Conservation (phyloP, 2,113 vertebrate species). For the Mesitornis unicolor region DNA sequence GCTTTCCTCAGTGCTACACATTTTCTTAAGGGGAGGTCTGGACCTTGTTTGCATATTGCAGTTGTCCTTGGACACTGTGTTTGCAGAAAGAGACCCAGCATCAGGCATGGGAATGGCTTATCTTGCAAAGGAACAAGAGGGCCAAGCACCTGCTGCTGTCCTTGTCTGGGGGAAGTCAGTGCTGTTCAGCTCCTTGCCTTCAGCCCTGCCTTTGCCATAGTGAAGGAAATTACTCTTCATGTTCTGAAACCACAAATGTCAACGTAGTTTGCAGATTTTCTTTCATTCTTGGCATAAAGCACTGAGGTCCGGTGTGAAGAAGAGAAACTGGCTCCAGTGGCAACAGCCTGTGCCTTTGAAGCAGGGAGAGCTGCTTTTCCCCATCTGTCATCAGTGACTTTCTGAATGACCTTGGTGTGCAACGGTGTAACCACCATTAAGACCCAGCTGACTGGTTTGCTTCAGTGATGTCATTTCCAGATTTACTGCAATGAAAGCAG, state of each 20-base stretch:
- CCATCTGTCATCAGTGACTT: not conserved
- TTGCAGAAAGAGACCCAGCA: not conserved
- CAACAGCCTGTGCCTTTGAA: not conserved
- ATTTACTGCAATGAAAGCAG: not conserved
- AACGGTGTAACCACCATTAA: not conserved
- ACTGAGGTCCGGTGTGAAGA: accelerated
- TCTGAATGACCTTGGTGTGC: not conserved
- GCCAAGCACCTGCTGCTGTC: not conserved
- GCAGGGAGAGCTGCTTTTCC: not conserved
- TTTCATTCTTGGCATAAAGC: not conserved
- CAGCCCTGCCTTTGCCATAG: not conserved
- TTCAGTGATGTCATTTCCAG: not conserved
- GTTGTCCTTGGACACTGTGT: accelerated
- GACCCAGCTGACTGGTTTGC: not conserved
- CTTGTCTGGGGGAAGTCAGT: not conserved
- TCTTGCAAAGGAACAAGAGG: not conserved
- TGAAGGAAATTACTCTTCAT: not conserved
- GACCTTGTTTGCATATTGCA: not conserved
- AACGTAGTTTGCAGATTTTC: not conserved
- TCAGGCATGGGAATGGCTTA: not conserved
- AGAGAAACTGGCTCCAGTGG: not conserved
- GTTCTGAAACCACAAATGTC: not conserved
- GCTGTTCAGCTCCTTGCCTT: not conserved
- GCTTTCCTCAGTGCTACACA: accelerated
- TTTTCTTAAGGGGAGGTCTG: not conserved